Conservation (phyloP, 2,113 vertebrate genomes). For the Chaenocephalus aceratus region DNA sequence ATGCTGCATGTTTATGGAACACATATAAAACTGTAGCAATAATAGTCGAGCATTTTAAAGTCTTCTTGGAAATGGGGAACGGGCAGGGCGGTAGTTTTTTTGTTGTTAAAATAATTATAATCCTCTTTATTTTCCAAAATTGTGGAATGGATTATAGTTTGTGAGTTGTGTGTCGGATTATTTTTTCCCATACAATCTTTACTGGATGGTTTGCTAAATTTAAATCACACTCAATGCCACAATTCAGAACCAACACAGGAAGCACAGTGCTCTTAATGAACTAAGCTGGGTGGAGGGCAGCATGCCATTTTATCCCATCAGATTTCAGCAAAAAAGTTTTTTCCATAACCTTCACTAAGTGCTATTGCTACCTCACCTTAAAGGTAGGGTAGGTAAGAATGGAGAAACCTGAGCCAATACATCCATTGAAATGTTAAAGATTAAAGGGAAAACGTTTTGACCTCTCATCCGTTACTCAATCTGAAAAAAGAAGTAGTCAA, state of each 20-base stretch:
- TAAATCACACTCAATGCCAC: neutral
- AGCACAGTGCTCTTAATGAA: neutral
- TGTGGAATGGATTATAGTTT: constrained; percentile 38
- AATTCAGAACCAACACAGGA: neutral
- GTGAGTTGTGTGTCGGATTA: constrained; percentile 27
- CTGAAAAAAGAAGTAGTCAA: neutral
- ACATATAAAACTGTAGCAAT: neutral
- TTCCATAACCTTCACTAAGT: neutral
- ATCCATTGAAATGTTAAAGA: too few species aligned
- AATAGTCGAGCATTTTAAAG: constrained; percentile 1
- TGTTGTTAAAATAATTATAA: constrained; percentile 47
- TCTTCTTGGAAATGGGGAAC: constrained; percentile 19
- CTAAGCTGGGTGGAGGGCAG: neutral
- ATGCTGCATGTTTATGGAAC: neutral
- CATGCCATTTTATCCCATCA: neutral
- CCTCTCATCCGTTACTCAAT: constrained; percentile 8
- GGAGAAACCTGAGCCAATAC: too few species aligned
- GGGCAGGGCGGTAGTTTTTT: constrained; percentile 49
- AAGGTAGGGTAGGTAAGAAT: too few species aligned
- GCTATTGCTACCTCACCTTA: neutral
- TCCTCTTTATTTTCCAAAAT: constrained; percentile 60
- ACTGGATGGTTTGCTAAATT: neutral
- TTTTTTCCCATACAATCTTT: constrained; percentile 10
- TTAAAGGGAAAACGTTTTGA: neutral
- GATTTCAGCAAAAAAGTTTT: neutral